Percentiles rank a stretch among this genome's conserved stretches.
Evolutionary conservation across 2,888 invertebrate genomes (phyloP).

Genomic region (Molanna angustata): DNA sequence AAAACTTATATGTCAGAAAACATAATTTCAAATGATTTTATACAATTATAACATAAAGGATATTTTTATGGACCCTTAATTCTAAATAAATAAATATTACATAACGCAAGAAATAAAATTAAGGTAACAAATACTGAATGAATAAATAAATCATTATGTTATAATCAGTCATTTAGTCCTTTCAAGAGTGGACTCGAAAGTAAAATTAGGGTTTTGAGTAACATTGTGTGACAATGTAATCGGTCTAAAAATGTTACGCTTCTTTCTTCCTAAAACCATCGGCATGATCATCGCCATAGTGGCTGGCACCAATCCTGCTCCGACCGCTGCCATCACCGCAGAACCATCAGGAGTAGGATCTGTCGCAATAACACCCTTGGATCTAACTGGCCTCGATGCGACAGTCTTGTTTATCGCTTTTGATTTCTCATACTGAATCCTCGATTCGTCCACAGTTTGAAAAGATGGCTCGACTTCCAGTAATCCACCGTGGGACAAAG

Average conservation of each 20-base stretch:
- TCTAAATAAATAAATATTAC: no score
- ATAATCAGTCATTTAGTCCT: no score
- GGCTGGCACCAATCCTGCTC: constrained; percentile 77
- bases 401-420: constrained; percentile 40
- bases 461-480: constrained; percentile 72
- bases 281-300: constrained; percentile 80
- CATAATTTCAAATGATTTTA: no score
- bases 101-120: no score
- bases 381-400: constrained; percentile 7
- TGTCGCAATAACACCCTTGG: constrained; percentile 41
- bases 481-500: constrained; percentile 69
- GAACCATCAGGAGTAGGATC: constrained; percentile 51
- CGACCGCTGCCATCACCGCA: constrained; percentile 68
- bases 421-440: constrained; percentile 38
- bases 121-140: no score
- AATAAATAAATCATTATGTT: no score
- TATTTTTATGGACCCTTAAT: no score
- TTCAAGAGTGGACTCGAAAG: constrained; percentile 28
- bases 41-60: no score
- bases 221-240: no score
- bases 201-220: constrained; percentile 26
- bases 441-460: constrained; percentile 65
- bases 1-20: no score
- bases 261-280: constrained; percentile 61
- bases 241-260: constrained; percentile 15